These are phyloP conservation scores for Heliconius hewitsoni DNA, from an alignment of 1,140 invertebrate species.

Conservation along the genomic window DNA sequence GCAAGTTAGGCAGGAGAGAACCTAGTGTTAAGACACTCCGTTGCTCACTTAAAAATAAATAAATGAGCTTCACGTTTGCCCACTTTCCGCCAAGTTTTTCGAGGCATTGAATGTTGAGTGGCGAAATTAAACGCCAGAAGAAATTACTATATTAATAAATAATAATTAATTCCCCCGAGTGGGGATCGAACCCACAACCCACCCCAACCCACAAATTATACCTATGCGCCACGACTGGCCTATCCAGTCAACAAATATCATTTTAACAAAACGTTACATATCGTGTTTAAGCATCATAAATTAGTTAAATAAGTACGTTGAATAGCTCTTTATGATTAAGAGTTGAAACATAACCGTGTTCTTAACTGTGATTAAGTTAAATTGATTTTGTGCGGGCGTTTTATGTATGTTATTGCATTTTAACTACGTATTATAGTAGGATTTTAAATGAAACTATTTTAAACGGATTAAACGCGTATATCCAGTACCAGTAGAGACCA, in stretches of 20 bases:
- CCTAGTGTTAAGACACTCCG: not conserved
- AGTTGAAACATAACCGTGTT: conserved; percentile 4
- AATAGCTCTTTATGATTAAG: conserved; percentile 39
- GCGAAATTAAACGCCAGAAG: too few relatives aligned
- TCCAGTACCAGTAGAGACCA: too few relatives aligned
- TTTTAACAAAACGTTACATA: conserved; percentile 46
- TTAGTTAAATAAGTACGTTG: conserved; percentile 71
- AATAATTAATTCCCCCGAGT: too few relatives aligned
- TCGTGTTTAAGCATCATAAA: conserved; percentile 64
- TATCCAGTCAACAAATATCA: conserved; percentile 36
- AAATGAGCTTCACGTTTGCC: too few relatives aligned
- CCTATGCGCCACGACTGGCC: not conserved
- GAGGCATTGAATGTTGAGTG: too few relatives aligned
- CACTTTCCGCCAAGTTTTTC: too few relatives aligned
- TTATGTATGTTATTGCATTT: conserved; percentile 34
- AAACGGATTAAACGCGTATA: too few relatives aligned
- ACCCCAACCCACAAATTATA: too few relatives aligned
- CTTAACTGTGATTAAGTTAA: conserved; percentile 42
- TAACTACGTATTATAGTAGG: not conserved
- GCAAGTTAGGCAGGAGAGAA: not conserved
- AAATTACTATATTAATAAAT: too few relatives aligned
- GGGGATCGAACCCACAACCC: too few relatives aligned
- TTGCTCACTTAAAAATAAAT: too few relatives aligned
- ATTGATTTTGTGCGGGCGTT: conserved; percentile 60
- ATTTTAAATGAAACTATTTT: too few relatives aligned